Percentiles rank a stretch among this genome's conserved stretches.
These are phyloP conservation scores for Coreius guichenoti DNA, from an alignment of 2,797 vertebrate genomes.

Conservation along the genomic window DNA sequence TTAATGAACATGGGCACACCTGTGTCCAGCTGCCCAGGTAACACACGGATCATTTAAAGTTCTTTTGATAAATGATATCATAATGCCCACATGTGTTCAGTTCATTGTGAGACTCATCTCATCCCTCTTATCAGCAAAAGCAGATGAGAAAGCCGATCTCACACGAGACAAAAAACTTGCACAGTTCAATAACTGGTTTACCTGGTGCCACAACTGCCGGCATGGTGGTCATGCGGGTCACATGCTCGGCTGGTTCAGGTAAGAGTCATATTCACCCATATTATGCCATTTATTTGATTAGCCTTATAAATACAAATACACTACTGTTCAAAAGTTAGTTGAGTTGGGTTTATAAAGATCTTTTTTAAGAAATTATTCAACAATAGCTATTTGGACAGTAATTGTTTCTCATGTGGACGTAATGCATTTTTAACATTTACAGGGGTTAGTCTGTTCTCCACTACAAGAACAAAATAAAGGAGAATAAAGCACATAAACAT, in stretches of 20 bases:
- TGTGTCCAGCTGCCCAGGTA: slow-evolving; percentile 92
- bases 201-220: slow-evolving; percentile 99
- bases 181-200: slow-evolving; percentile 99
- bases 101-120: slow-evolving; percentile 24
- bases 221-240: slow-evolving; percentile 97
- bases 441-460: too few relatives aligned
- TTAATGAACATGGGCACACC: slow-evolving; percentile 99
- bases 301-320: not conserved
- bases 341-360: not conserved
- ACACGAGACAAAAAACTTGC: slow-evolving; percentile 97
- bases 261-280: slow-evolving; percentile 49
- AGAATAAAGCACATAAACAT: too few relatives aligned
- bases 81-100: slow-evolving; percentile 26
- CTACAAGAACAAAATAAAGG: too few relatives aligned
- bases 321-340: not conserved
- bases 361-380: not conserved
- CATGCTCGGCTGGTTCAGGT: slow-evolving; percentile 99
- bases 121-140: slow-evolving; percentile 81
- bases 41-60: not conserved
- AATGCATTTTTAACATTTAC: not conserved
- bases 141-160: slow-evolving; percentile 95
- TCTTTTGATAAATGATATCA: not conserved
- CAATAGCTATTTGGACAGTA: not conserved
- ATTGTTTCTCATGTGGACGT: not conserved
- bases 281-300: not conserved